Base-by-base conservation (phyloP, 2,113 vertebrate genomes). In the Orcinus orca region DNA sequence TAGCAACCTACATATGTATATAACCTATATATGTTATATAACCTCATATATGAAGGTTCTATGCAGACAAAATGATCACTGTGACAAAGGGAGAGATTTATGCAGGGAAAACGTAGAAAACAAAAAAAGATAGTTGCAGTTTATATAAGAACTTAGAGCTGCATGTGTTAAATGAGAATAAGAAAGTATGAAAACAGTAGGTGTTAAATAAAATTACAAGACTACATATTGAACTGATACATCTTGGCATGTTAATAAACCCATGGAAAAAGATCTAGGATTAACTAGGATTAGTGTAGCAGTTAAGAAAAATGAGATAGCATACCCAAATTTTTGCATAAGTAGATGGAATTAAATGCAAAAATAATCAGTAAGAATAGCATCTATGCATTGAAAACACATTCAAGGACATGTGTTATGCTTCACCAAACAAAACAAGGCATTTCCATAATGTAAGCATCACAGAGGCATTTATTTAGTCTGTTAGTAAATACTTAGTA, bases 241-340 rank as follows among this genome's bases (percentile, higher is more conserved):
- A 67, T 74, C 15, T 47, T 0, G 29, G n/a, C 55, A 36, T 92
- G 74, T 87, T 83, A 88, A 74, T 88, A 95, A 93, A 70, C 13
- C 15, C 60, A 70, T 36, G 14, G 62, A 67, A 53, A 74, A 73
- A 95, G 29, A 95, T 47, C 17, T 50, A 93, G 58, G 85, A 94
- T 96, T 95, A 97, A 73, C 38, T 68, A 82, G 65, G 33, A 97
- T 95, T 93, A 88, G 55, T 83, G 74, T 77, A 90, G 38, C 65
- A 88, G 85, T 94, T 94, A 90, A 86, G 60, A 93, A 90, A 97
- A 95, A 90, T 87, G 53, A 96, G 67, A 93, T 23, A 71, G 70
- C 55, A 71, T 36, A n/a, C 33, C 55, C 53, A 91, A 50, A 95
- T 65, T 21, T 96, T 97, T 92, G 65, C 33, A 83, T 83, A 97